Conservation (phyloP, 2,797 vertebrate species). For the Gadopsis bispinosus region DNA sequence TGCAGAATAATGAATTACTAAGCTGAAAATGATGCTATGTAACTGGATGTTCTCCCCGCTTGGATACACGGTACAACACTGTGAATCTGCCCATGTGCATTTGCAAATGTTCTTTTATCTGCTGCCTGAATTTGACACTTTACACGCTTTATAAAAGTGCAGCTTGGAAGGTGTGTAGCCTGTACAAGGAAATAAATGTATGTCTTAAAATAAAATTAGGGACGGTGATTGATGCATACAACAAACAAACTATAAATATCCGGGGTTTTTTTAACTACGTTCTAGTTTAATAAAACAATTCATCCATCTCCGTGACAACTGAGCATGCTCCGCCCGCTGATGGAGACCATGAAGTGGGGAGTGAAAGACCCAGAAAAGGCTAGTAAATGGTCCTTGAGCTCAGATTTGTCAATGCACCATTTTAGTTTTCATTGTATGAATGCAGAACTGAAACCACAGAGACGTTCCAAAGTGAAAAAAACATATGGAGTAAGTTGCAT, state of each 20-base stretch:
- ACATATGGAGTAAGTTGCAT: too few relatives aligned
- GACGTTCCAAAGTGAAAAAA: not conserved
- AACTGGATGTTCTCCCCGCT: not conserved
- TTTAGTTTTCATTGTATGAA: not conserved
- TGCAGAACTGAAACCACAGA: not conserved
- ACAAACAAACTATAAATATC: not conserved
- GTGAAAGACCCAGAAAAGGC: not conserved
- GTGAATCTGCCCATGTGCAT: not conserved
- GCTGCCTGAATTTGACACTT: constrained; percentile 28
- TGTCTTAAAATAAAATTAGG: not conserved
- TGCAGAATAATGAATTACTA: not conserved
- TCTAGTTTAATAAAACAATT: not conserved
- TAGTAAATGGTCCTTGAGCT: not conserved
- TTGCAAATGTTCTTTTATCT: constrained; percentile 12
- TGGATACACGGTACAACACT: not conserved
- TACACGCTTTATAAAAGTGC: not conserved
- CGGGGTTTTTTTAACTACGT: not conserved
- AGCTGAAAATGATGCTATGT: not conserved
- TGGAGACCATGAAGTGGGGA: not conserved
- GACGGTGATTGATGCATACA: not conserved
- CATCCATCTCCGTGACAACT: too few relatives aligned
- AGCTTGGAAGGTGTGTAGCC: not conserved
- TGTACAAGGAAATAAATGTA: not conserved
- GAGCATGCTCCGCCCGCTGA: not conserved
- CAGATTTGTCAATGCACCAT: not conserved